These are phyloP conservation scores for Melipona bicolor DNA, from an alignment of 2,888 invertebrate species.

Conservation along the genomic window DNA sequence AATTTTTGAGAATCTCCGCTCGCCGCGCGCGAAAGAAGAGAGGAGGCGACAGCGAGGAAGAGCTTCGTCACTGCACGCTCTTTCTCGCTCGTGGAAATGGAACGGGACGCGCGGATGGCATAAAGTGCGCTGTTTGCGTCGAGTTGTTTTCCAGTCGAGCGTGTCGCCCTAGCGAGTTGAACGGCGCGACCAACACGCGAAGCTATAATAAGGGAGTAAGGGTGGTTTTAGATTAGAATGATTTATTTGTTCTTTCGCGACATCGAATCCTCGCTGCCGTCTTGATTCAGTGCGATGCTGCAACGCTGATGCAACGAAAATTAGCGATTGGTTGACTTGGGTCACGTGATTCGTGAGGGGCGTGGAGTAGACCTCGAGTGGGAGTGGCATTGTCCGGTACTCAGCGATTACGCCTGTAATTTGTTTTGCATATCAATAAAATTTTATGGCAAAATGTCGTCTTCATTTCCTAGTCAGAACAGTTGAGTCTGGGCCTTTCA, in stretches of 20 bases:
- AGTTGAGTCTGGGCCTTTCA: no score
- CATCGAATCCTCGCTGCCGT: not conserved
- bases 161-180: not conserved
- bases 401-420: no score
- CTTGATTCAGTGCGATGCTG: no score
- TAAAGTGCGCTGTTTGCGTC: not conserved
- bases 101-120: not conserved
- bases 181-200: not conserved
- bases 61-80: not conserved
- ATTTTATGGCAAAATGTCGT: no score
- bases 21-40: not conserved
- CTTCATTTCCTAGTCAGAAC: no score
- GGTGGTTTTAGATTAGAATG: not conserved
- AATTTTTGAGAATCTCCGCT: constrained; percentile 20
- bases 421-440: no score
- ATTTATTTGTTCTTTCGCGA: not conserved
- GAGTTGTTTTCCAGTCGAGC: not conserved
- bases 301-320: no score
- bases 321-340: no score
- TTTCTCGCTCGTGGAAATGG: not conserved
- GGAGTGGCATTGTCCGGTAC: no score
- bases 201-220: no score
- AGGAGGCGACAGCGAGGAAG: not conserved
- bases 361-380: no score
- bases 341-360: no score